Evolutionary conservation across 2,888 invertebrate genomes (phyloP), one percentile per base, ranked within the genome.

Genomic region (Ischnus inquisitorius): DNA sequence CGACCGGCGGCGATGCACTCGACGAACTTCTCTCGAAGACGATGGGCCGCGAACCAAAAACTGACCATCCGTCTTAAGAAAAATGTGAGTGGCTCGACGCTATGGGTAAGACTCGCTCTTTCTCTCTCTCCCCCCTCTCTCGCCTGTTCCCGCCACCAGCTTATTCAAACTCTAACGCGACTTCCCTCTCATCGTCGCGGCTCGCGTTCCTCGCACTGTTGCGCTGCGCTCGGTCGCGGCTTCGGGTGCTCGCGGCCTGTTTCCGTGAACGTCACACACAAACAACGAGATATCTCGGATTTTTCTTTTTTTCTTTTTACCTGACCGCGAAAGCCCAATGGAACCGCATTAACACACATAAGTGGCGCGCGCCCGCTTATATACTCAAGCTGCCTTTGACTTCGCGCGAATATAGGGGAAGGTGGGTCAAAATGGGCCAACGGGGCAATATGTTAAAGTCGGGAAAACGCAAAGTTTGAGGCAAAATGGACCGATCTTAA

Each of bases 21-120:
- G 71, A 78, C 68, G 81, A 86, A 85, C 84, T 85, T 83, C 67
- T 85, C 78, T 79, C 85, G 86, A 86, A 88, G 87, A 79, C 87
- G 86, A 86, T 85, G 84, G 87, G 86, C 85, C 85, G 88, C 89
- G 84, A 87, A 89, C 88, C 87, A 89, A 89, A 90, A 91, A 92
- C 90, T 90, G 89, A 90, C 84, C 85, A 86, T 86, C 82, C 82
- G 75, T 78, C 78, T 62, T 54, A 83, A 80, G 69, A 80, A 83
- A 77, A 87, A 87, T 77, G 78, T 79, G 81, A 86, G 86, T 82
- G 84, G 84, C 83, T 83, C 83, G 83, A 75, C 79, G 85, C 74
- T 62, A 74, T 62, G 80, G 51, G 74, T 67, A 75, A 74, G 75
- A 43, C 78, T 87, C 86, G 88, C 85, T 85, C n/a, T n/a, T n/a